A percentile compares a stretch with the other conserved stretches of the same genome.
These are phyloP conservation scores for Asteroscopus sphinx DNA, from an alignment of 2,888 invertebrate genomes.

Conservation along the genomic window DNA sequence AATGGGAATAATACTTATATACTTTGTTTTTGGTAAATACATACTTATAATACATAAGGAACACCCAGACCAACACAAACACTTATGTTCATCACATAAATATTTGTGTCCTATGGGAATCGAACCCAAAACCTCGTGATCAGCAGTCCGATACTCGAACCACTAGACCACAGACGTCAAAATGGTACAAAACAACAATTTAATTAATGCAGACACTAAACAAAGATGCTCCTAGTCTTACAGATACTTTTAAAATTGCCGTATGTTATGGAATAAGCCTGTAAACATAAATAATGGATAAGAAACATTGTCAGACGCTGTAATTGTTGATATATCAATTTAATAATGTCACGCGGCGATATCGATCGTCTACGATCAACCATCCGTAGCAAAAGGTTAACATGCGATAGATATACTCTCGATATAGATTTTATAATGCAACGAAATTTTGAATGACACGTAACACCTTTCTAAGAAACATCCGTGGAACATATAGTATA, in stretches of 20 bases:
- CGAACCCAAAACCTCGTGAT: too few relatives aligned
- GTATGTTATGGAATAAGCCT: constrained; percentile 6
- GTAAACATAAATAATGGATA: constrained; percentile 9
- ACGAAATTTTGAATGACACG: background rate
- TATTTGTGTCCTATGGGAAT: too few relatives aligned
- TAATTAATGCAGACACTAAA: too few relatives aligned
- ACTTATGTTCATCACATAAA: too few relatives aligned
- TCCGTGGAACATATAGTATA: background rate
- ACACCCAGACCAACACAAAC: too few relatives aligned
- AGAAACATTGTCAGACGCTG: constrained; percentile 7
- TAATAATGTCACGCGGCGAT: constrained; percentile 22
- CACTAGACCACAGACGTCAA: too few relatives aligned
- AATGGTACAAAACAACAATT: too few relatives aligned
- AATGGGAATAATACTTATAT: too few relatives aligned
- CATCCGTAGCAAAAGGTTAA: constrained; percentile 35
- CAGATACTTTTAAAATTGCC: background rate
- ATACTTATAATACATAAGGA: too few relatives aligned
- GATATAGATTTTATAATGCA: constrained; percentile 28
- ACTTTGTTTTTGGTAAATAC: too few relatives aligned
- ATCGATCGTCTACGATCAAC: constrained; percentile 24
- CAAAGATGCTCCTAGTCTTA: background rate
- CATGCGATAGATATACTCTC: constrained; percentile 21
- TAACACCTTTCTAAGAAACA: constrained; percentile 10
- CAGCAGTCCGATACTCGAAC: too few relatives aligned
- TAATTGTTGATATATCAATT: constrained; percentile 33